Conservation (phyloP, 2,888 invertebrate genomes). For the Drosophila cognata region DNA sequence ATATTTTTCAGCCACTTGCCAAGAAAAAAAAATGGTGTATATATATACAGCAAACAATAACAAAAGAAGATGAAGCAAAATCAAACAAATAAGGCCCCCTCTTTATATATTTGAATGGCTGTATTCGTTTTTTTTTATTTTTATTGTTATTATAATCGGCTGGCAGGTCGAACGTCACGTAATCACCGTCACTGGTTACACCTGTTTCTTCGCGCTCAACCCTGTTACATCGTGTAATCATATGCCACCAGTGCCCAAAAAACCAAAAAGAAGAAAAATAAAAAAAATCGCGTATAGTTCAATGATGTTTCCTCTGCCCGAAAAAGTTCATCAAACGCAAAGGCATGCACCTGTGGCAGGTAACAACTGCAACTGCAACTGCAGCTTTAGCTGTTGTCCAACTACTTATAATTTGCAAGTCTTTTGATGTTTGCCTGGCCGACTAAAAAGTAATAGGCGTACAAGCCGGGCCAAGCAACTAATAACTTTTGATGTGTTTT, state of each 20-base stretch:
- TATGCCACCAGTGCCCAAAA: conserved; percentile 63
- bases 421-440: conserved; percentile 47
- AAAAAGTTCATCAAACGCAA: conserved; percentile 76
- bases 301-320: conserved; percentile 43
- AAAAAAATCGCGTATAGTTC: conserved; percentile 6
- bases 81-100: conserved; percentile 32
- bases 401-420: conserved; percentile 52
- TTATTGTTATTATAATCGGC: conserved; percentile 73
- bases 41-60: conserved; percentile 16
- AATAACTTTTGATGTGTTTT: conserved; percentile 58
- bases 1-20: conserved; percentile 59
- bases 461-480: conserved; percentile 20
- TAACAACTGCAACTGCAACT: conserved; percentile 38
- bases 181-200: conserved; percentile 74
- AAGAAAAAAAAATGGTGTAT: conserved; percentile 13
- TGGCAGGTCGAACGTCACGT: conserved; percentile 68
- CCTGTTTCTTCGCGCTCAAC: conserved; percentile 59
- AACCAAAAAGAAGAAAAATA: not conserved
- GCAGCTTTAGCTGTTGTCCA: conserved; percentile 35
- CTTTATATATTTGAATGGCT: conserved; percentile 41
- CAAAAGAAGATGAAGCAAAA: conserved; percentile 24
- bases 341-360: conserved; percentile 42
- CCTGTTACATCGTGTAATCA: conserved; percentile 65
- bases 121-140: conserved; percentile 16
- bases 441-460: conserved; percentile 42